Percentiles rank a stretch among this genome's conserved stretches.
Evolutionary conservation across 2,113 vertebrate genomes (phyloP).

Genomic region (Brevimyrus niger): DNA sequence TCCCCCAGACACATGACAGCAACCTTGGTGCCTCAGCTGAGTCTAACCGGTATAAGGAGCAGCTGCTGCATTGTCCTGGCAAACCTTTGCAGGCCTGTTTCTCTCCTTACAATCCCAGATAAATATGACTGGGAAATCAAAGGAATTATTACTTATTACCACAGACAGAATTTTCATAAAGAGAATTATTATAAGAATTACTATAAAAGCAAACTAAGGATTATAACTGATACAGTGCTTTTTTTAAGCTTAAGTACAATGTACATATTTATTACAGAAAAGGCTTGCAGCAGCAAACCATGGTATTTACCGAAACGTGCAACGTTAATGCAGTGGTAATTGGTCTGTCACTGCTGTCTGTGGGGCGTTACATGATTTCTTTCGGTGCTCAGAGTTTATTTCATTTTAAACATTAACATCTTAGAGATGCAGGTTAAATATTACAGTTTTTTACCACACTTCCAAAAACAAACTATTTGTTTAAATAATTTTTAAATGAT

Average conservation of each 20-base stretch:
- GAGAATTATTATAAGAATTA: neutral
- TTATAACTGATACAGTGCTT: neutral
- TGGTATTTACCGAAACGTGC: neutral
- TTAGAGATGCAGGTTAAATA: neutral
- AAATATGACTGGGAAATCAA: neutral
- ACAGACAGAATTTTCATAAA: neutral
- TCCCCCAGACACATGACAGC: neutral
- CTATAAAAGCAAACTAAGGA: neutral
- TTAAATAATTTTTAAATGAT: neutral
- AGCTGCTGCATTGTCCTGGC: neutral
- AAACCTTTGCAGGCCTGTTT: neutral
- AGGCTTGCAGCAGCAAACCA: neutral
- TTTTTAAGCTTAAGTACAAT: neutral
- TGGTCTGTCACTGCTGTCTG: neutral
- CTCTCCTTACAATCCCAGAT: neutral
- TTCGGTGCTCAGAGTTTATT: neutral
- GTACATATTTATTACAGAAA: neutral
- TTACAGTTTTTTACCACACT: neutral
- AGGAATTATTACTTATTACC: neutral
- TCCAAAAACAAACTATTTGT: neutral
- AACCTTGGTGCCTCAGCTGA: neutral
- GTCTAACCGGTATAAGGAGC: neutral
- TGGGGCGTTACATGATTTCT: neutral
- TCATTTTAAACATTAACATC: neutral
- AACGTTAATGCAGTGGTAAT: neutral